Percentiles rank a stretch among this genome's conserved stretches.
phyloP scores from a whole-genome alignment of 2,113 vertebrate genomes.

The Nettapus auritus region DNA sequence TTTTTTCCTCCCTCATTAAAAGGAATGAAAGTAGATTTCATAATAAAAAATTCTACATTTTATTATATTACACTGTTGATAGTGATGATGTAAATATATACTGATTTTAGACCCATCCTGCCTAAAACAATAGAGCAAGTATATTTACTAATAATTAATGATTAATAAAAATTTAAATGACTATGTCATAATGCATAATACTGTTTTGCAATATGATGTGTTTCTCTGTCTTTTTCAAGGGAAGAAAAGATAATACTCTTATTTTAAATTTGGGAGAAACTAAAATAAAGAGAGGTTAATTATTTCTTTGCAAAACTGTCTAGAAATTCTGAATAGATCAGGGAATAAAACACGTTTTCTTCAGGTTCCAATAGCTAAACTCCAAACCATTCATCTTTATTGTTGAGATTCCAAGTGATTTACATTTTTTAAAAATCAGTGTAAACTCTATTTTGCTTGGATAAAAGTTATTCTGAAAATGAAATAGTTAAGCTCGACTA shows the following conservation, averaged over 20 bases:
- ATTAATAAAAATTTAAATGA: neutral
- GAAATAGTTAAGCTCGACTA: neutral
- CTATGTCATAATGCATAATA: neutral
- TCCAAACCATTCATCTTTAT: neutral
- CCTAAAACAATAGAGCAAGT: neutral
- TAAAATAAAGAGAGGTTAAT: neutral
- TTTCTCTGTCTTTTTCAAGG: neutral
- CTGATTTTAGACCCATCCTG: conserved; percentile 5
- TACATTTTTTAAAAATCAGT: neutral
- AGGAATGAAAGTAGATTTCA: neutral
- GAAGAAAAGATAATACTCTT: neutral
- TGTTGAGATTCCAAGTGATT: neutral
- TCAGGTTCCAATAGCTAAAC: neutral
- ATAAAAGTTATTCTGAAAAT: neutral
- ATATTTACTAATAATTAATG: neutral
- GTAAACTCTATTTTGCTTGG: neutral
- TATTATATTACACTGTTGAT: conserved; percentile 7
- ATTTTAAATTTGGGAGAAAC: neutral
- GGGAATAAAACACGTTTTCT: neutral
- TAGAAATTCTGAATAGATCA: neutral
- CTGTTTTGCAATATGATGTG: neutral
- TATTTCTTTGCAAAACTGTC: neutral
- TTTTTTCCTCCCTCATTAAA: neutral
- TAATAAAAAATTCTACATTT: conserved; percentile 11
- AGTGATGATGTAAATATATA: neutral